Conservation (phyloP, 2,113 vertebrate genomes). For the Symphodus melops region DNA sequence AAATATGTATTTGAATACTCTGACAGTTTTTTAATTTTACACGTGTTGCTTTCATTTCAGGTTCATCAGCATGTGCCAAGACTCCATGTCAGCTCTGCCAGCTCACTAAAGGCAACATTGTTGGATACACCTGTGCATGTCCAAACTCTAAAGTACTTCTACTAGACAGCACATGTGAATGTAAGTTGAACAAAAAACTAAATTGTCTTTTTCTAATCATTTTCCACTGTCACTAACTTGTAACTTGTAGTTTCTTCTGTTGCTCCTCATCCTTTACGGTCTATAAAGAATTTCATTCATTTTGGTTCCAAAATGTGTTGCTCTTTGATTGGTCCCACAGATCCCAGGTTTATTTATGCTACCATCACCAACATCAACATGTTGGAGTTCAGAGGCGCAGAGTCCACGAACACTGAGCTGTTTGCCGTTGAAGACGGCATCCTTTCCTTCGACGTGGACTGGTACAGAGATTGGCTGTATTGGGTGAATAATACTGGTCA, state of each 20-base stretch:
- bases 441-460: conserved; percentile 88
- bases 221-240: not conserved
- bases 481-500: conserved; percentile 86
- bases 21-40: not conserved
- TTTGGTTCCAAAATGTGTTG: not conserved
- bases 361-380: conserved; percentile 76
- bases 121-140: conserved; percentile 88
- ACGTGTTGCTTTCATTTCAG: conserved; percentile 38
- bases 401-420: conserved; percentile 58
- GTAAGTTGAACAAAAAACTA: conserved; percentile 73
- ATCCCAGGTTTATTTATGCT: conserved; percentile 85
- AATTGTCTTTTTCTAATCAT: not conserved
- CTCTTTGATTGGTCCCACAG: conserved; percentile 62
- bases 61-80: conserved; percentile 76
- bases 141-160: conserved; percentile 84
- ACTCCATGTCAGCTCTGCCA: conserved; percentile 87
- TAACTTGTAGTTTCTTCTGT: not conserved
- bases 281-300: no score
- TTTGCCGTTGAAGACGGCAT: conserved; percentile 77
- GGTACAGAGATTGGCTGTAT: conserved; percentile 86
- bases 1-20: no score
- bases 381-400: conserved; percentile 80
- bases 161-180: conserved; percentile 84
- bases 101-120: conserved; percentile 81
- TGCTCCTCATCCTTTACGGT: no score